A percentile compares a stretch with the other conserved stretches of the same genome.
Conservation (phyloP, 2,888 invertebrate species). For the Argynnis bischoffii region DNA sequence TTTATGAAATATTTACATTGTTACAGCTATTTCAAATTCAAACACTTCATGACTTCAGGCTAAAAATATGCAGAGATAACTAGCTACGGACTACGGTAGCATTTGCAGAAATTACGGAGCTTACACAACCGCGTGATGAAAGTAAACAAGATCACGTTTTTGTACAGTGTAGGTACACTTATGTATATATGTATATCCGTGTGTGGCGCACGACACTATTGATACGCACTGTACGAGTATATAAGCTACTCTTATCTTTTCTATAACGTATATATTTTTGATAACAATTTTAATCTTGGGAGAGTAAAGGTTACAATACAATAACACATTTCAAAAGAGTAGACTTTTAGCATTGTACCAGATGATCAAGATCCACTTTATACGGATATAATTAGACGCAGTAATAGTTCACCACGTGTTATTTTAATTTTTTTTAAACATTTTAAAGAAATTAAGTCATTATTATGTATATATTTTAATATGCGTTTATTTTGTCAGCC, state of each 20-base stretch:
- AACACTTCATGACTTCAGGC: background rate
- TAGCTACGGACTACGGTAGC: background rate
- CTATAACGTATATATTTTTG: too few relatives aligned
- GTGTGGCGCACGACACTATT: background rate
- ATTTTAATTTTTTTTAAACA: too few relatives aligned
- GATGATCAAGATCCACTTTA: too few relatives aligned
- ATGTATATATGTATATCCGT: constrained; percentile 1
- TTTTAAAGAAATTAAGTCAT: background rate
- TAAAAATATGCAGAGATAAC: constrained; percentile 12
- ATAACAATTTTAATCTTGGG: too few relatives aligned
- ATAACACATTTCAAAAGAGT: too few relatives aligned
- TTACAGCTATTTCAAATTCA: background rate
- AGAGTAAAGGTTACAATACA: too few relatives aligned
- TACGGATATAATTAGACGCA: too few relatives aligned
- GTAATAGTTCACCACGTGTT: too few relatives aligned
- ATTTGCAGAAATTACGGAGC: constrained; percentile 15
- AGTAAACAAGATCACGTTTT: constrained; percentile 25
- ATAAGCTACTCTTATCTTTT: too few relatives aligned
- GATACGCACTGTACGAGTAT: too few relatives aligned
- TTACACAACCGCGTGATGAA: constrained; percentile 5
- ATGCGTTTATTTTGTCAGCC: background rate
- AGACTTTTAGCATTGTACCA: too few relatives aligned
- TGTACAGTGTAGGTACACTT: constrained; percentile 4
- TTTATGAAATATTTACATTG: background rate
- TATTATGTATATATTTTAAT: background rate